Percentiles rank a stretch among this genome's conserved stretches.
Evolutionary conservation across 2,888 invertebrate species (phyloP).

Genomic region (Polyommatus iphigenia): DNA sequence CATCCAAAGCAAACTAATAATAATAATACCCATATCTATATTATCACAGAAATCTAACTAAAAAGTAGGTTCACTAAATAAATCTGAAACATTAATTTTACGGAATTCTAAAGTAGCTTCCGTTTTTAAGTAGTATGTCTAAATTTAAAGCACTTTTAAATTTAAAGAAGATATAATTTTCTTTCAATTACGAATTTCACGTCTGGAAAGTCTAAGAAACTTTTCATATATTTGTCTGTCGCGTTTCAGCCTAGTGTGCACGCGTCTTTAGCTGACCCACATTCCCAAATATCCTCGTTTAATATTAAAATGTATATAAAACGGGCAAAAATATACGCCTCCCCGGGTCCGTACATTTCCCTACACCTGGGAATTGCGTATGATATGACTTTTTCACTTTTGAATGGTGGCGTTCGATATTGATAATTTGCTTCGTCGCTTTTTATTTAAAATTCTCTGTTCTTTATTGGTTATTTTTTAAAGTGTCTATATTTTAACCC

Average conservation of each 20-base stretch:
- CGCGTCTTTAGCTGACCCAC: slow-evolving; percentile 16
- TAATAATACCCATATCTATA: too few relatives aligned
- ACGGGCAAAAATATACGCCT: slow-evolving; percentile 33
- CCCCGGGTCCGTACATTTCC: slow-evolving; percentile 30
- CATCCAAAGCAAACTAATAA: too few relatives aligned
- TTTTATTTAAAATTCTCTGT: background rate
- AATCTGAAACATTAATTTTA: too few relatives aligned
- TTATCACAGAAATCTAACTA: too few relatives aligned
- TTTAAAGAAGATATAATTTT: background rate
- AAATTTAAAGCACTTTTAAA: too few relatives aligned
- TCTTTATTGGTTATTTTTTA: background rate
- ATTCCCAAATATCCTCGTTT: slow-evolving; percentile 30
- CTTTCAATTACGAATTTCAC: background rate
- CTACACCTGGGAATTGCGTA: background rate
- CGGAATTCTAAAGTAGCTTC: too few relatives aligned
- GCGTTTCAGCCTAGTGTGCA: background rate
- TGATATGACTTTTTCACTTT: slow-evolving; percentile 2
- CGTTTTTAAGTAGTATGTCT: too few relatives aligned
- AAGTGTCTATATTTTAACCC: too few relatives aligned
- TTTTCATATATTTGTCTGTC: background rate
- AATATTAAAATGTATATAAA: slow-evolving; percentile 37
- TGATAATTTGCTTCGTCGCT: background rate
- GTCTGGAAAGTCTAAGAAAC: background rate
- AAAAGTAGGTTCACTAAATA: too few relatives aligned
- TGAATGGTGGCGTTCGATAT: background rate